Conservation (phyloP, 2,113 vertebrate species). For the Vombatus ursinus region DNA sequence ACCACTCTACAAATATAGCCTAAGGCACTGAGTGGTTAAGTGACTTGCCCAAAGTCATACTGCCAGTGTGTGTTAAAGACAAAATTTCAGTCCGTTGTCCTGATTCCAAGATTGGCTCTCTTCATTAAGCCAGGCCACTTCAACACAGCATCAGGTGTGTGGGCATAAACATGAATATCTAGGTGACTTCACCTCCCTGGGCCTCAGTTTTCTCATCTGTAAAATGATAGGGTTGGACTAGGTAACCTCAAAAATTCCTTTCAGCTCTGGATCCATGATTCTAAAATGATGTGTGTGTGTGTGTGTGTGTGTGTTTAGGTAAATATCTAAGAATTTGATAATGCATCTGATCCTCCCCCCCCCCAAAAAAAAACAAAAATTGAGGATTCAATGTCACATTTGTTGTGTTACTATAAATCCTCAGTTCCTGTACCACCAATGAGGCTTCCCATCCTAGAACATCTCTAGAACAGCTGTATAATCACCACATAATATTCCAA, state of each 20-base stretch:
- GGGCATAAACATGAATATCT: neutral
- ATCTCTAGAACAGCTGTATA: neutral
- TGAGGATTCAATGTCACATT: neutral
- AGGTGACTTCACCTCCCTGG: neutral
- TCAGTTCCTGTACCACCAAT: neutral
- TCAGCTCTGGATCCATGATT: neutral
- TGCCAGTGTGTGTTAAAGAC: neutral
- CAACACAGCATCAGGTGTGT: neutral
- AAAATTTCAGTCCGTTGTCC: neutral
- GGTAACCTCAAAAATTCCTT: neutral
- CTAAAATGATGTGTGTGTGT: neutral
- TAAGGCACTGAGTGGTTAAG: neutral
- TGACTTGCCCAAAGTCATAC: neutral
- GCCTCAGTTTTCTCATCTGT: neutral
- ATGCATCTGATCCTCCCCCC: neutral
- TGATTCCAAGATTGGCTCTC: neutral
- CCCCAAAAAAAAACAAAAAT: neutral
- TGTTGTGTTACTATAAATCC: neutral
- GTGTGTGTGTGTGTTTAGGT: neutral
- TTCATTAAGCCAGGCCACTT: neutral
- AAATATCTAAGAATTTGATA: neutral
- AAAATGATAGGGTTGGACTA: neutral
- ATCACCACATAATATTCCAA: constrained; percentile 3
- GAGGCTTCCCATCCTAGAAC: neutral
- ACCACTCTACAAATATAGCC: neutral